Evolutionary conservation across 2,888 invertebrate species (phyloP).

Genomic region (Eurytoma adleriae): DNA sequence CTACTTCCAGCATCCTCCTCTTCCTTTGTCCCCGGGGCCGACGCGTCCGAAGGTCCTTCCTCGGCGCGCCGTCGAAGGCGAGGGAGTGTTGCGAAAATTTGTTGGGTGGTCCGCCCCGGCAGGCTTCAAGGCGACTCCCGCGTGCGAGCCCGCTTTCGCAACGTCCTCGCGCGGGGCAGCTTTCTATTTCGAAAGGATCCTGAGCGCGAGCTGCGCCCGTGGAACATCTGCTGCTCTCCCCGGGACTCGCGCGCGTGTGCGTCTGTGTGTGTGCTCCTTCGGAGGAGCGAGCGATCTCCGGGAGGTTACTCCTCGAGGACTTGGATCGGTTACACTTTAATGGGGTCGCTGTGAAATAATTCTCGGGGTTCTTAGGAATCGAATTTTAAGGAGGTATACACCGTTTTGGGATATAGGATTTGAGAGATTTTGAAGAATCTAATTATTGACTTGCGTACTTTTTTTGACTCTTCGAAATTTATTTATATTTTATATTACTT

Average conservation of each 20-base stretch:
- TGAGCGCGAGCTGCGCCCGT: slow-evolving; percentile 26
- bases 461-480: no score
- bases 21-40: slow-evolving; percentile 8
- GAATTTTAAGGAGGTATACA: no score
- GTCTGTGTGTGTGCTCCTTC: neutral
- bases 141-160: slow-evolving; percentile 34
- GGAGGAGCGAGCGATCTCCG: neutral
- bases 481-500: no score
- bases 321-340: no score
- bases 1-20: neutral
- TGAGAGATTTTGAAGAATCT: no score
- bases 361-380: no score
- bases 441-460: no score
- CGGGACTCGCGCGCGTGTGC: neutral
- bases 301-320: no score
- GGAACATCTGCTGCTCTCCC: neutral
- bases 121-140: neutral
- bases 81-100: slow-evolving; percentile 10
- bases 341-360: no score
- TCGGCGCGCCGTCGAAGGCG: no score
- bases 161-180: slow-evolving; percentile 34
- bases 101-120: slow-evolving; percentile 21
- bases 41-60: neutral
- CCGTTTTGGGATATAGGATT: no score
- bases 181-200: slow-evolving; percentile 56